These are phyloP conservation scores for Bombyx mandarina DNA, from an alignment of 1,140 invertebrate species.

Conservation along the genomic window DNA sequence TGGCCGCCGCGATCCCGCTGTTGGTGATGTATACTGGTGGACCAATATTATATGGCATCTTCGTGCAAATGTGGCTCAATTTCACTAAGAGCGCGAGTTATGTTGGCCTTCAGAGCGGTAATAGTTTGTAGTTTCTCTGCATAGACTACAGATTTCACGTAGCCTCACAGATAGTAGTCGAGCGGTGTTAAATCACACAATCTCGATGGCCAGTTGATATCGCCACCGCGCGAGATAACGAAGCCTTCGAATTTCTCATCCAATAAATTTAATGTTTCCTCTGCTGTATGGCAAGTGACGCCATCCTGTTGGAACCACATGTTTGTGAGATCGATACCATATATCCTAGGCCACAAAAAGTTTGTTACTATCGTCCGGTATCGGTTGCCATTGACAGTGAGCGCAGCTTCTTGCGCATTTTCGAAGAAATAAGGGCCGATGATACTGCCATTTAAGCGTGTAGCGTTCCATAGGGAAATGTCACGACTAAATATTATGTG, in stretches of 20 bases:
- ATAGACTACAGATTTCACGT: constrained; percentile 10
- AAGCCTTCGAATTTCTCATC: too few species aligned
- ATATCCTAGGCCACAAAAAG: not conserved
- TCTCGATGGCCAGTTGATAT: too few species aligned
- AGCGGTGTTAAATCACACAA: not conserved
- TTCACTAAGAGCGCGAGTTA: constrained; percentile 5
- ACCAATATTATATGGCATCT: not conserved
- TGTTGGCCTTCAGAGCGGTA: constrained; percentile 6
- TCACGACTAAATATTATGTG: too few species aligned
- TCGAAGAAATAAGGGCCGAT: not conserved
- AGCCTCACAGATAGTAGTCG: constrained; percentile 6
- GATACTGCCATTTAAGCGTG: not conserved
- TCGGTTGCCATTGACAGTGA: not conserved
- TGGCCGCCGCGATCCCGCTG: too few species aligned
- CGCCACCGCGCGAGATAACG: not conserved
- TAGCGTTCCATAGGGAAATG: too few species aligned
- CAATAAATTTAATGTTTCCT: not conserved
- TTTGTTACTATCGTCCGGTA: not conserved
- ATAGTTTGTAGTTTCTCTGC: constrained; percentile 8
- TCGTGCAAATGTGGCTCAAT: constrained; percentile 4
- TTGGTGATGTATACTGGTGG: too few species aligned
- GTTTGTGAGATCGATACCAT: not conserved
- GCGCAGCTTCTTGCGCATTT: not conserved
- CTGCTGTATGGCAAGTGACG: not conserved
- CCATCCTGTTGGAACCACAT: too few species aligned